phyloP scores from a whole-genome alignment of 1,140 invertebrate genomes.

The Paramacrobiotus metropolitanus region DNA sequence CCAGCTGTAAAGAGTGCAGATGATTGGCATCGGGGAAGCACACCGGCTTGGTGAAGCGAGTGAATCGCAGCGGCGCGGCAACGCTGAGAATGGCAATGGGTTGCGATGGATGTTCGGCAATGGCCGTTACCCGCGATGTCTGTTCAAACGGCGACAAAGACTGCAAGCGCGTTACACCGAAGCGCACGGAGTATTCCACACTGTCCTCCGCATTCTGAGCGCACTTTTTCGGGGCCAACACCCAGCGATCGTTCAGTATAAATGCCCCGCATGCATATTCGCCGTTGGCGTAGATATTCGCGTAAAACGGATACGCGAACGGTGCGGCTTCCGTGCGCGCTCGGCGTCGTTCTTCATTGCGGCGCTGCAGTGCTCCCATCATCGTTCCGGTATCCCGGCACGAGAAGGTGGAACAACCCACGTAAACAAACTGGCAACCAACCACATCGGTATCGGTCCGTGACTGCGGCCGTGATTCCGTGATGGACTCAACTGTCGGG shows the following conservation, averaged over 20 bases:
- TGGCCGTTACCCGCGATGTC: neutral
- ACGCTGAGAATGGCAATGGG: neutral
- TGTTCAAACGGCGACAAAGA: neutral
- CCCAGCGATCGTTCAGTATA: neutral
- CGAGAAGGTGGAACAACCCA: neutral
- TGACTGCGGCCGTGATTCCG: neutral
- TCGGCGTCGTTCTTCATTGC: neutral
- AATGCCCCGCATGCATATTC: neutral
- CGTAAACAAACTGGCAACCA: neutral
- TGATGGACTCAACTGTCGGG: neutral
- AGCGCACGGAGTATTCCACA: neutral
- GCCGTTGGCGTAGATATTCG: slow-evolving; percentile 1
- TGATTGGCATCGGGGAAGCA: neutral
- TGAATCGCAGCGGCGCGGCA: neutral
- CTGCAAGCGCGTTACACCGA: neutral
- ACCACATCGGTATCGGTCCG: neutral
- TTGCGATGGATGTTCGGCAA: neutral
- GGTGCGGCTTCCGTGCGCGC: neutral
- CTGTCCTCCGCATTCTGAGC: neutral
- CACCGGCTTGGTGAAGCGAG: neutral
- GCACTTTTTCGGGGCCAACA: neutral
- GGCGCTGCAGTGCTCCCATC: neutral
- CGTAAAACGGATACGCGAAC: neutral
- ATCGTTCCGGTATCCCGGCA: neutral
- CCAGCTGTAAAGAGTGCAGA: neutral